Conservation (phyloP, 2,888 invertebrate species). For the Pinctada fucata region DNA sequence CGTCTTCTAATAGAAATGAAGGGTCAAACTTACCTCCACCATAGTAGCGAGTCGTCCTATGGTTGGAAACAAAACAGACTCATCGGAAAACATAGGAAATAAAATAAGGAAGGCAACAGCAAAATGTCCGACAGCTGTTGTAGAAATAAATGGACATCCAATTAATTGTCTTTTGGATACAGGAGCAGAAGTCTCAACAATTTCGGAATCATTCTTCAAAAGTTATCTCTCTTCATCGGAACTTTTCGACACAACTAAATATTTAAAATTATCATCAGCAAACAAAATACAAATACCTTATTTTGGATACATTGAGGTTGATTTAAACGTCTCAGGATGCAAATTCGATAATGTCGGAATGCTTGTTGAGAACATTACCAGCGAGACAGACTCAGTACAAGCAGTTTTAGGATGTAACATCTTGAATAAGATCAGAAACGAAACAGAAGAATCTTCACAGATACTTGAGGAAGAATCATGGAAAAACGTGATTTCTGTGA, state of each 20-base stretch:
- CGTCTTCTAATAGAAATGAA: too few relatives aligned
- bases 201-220: conserved; percentile 15
- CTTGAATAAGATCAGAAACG: too few relatives aligned
- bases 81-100: conserved; percentile 4
- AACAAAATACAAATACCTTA: conserved; percentile 17
- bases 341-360: too few relatives aligned
- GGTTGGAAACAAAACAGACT: neutral
- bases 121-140: conserved; percentile 3
- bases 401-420: too few relatives aligned
- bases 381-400: too few relatives aligned
- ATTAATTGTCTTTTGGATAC: conserved; percentile 14
- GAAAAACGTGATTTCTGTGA: too few relatives aligned
- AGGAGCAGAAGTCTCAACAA: conserved; percentile 7
- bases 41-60: conserved; percentile 14
- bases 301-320: conserved; percentile 10
- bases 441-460: too few relatives aligned
- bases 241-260: conserved; percentile 5
- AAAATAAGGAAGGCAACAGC: conserved; percentile 4
- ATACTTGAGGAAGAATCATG: too few relatives aligned
- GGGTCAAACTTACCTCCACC: conserved; percentile 2
- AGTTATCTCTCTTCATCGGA: neutral
- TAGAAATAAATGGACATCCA: conserved; percentile 9
- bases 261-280: conserved; percentile 1
- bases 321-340: neutral
- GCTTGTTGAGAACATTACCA: too few relatives aligned